Evolutionary conservation across 2,888 invertebrate genomes (phyloP), one percentile per base, ranked within the genome.

Genomic region (Gerosis bhagava): DNA sequence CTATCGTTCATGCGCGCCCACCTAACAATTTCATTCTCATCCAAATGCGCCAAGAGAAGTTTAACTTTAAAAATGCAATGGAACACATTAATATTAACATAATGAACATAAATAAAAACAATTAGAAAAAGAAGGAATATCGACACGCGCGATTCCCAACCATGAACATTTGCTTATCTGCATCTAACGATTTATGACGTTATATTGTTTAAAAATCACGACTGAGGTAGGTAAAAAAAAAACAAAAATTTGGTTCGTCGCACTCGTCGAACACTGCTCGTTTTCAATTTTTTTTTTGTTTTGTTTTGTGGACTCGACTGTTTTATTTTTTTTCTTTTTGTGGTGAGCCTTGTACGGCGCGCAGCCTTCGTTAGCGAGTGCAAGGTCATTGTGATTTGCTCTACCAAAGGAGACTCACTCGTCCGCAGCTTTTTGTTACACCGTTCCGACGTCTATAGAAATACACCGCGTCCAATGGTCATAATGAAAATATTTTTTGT

Each of bases 301-400:
- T 83, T 83, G 78, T 82, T 73, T 77, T 82, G 80, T 83, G 81
- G 75, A 77, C 67, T 65, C 65, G 67, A 67, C 62, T 58, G 53
- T 63, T 68, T 77, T 78, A 67, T 74, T 76, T 74, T 70, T 72
- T 74, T 76, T 74, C 70, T 72, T 82, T 77, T 75, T 67, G 63
- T 61, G 59, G 59, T 63, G 69, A 70, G 70, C 76, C 78, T 73
- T 77, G 73, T 79, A 72, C 61, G 75, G 76, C 63, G 69, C 67
- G 72, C 73, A 83, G 83, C 83, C 86, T 86, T 86, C 86, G 82
- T 83, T 83, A 81, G 78, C 76, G 70, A 65, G 72, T 66, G 73
- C 86, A 86, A 86, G 86, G 86, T 83, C 83, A 83, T 59, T 60
- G 57, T 60, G 60, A 66, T 68, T 70, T 70, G 74, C 70, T 49